phyloP scores from a whole-genome alignment of 1,140 invertebrate genomes.

The Drosophila elegans region DNA sequence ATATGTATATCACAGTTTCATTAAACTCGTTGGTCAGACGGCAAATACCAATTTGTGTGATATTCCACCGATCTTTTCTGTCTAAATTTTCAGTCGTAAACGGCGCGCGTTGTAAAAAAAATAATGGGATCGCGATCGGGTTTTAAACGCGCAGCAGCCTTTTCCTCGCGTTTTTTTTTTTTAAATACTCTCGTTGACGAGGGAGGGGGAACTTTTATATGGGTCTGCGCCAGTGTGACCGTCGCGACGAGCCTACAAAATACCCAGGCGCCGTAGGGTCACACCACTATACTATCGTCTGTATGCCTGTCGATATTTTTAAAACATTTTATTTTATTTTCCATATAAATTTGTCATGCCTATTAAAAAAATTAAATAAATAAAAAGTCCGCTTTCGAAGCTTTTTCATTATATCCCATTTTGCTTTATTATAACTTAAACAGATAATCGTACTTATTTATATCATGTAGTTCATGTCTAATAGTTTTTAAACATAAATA shows the following conservation, averaged over 20 bases:
- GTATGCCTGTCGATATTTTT: no score
- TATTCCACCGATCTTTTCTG: not conserved
- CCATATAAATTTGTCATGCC: no score
- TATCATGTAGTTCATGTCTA: no score
- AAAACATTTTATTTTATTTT: no score
- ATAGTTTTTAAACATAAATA: no score
- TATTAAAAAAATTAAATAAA: no score
- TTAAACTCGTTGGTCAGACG: not conserved
- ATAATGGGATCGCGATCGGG: not conserved
- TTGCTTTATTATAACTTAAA: no score
- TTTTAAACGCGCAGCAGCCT: not conserved
- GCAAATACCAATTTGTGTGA: not conserved
- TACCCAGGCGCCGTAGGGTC: not conserved
- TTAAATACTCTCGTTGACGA: not conserved
- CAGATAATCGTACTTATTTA: no score
- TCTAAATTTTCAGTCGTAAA: not conserved
- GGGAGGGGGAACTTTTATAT: not conserved
- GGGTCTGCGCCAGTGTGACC: not conserved
- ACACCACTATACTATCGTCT: not conserved
- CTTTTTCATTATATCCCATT: no score
- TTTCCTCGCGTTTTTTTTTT: conserved; percentile 4
- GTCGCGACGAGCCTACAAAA: not conserved
- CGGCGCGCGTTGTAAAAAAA: not conserved
- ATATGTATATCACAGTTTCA: conserved; percentile 1
- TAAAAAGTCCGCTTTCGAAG: no score